Evolutionary conservation across 2,797 vertebrate species (phyloP), one percentile per base, ranked within the genome.

Genomic region (Thripadectes ignobilis): DNA sequence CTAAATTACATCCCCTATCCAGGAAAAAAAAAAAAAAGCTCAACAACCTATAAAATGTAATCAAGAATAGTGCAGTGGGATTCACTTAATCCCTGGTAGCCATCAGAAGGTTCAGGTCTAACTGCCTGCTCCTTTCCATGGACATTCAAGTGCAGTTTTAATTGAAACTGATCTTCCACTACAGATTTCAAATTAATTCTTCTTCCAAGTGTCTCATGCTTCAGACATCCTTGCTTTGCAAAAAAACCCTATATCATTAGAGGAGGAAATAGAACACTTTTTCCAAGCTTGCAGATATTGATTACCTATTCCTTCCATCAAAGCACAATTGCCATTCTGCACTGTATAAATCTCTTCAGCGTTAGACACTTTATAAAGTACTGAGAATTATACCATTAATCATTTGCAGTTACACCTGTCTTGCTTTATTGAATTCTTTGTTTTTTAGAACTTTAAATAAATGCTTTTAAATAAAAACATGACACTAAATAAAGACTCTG

Each of bases 91-190:
- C 93, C 79, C 81, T 76, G 77, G 93, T 75, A 97, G 81, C 74
- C 88, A 93, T 95, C 84, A 91, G 68, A 89, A 96, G 77, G 85
- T 78, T 97, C 89, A 91, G 94, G 84, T 55, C 86, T 91, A 91
- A 75, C 82, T 73, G 94, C 74, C 79, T 93, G 94, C 48, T 95
- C 97, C 95, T 96, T 96, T 74, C 90, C 59, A 87, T 71, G 83
- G 88, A 97, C 80, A 74, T 94, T 97, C 94, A 98, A 98, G 98
- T 97, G 97, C 94, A 97, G 97, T 97, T 98, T 98, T 99, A 99
- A 99, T 98, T 99, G 98, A 99, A 99, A 99, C 98, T 98, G 98
- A 99, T 99, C 98, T 98, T 98, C 97, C 97, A 98, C 98, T 98
- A 96, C 97, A 98, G 98, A 96, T 98, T 98, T 98, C 98, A 99